Percentiles rank a stretch among this genome's conserved stretches.
Conservation (phyloP, 2,797 vertebrate species). For the Sebastes taczanowskii region DNA sequence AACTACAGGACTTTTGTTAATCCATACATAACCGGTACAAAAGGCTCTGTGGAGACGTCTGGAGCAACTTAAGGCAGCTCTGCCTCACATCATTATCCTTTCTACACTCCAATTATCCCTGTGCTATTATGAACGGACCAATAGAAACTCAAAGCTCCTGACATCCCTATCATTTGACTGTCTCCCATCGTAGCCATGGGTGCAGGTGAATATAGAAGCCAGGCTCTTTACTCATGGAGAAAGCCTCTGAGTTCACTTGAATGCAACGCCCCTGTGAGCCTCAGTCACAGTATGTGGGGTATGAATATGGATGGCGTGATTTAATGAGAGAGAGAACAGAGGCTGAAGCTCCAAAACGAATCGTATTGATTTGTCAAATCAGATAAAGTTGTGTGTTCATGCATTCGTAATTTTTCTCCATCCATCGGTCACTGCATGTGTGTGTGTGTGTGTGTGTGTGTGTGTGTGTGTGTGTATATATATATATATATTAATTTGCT, state of each 20-base stretch:
- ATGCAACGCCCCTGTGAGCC: slow-evolving; percentile 24
- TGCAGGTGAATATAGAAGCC: slow-evolving; percentile 29
- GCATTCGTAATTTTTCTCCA: not conserved
- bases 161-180: slow-evolving; percentile 41
- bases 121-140: slow-evolving; percentile 34
- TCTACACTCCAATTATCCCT: slow-evolving; percentile 49
- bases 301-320: slow-evolving; percentile 58
- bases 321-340: slow-evolving; percentile 30
- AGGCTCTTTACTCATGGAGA: slow-evolving; percentile 1
- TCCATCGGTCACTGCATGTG: not conserved
- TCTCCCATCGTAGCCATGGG: slow-evolving; percentile 3
- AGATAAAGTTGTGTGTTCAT: not conserved
- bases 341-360: slow-evolving; percentile 5
- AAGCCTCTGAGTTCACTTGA: slow-evolving; percentile 29
- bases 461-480: not conserved
- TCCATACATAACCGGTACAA: slow-evolving; percentile 41
- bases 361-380: not conserved
- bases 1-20: slow-evolving; percentile 40
- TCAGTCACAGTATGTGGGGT: slow-evolving; percentile 26
- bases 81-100: slow-evolving; percentile 50
- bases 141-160: slow-evolving; percentile 38
- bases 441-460: not conserved
- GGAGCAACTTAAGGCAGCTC: slow-evolving; percentile 28
- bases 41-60: slow-evolving; percentile 24
- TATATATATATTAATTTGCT: not conserved